Base-by-base conservation (phyloP, 2,888 invertebrate species). In the Cephus sareptanus region DNA sequence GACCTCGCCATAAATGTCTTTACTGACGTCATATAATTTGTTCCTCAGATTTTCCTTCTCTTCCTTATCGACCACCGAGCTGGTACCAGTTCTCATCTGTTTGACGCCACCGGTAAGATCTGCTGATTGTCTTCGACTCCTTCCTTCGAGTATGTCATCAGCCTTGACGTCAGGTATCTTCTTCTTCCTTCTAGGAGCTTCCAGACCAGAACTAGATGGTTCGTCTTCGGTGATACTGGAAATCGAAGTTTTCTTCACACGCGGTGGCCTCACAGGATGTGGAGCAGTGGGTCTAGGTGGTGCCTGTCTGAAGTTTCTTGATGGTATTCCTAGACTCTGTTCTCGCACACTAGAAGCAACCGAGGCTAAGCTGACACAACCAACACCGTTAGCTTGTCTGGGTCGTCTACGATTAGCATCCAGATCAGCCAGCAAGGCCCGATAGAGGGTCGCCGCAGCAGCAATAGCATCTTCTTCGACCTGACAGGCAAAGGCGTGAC, bases 391-490 rank as follows among this genome's bases (percentile, higher is more conserved):
- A 93, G 94, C 89, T 94, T 96, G 89, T 93, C 95, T 34, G 93
- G 94, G 86, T 93, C 94, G 86, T 94, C 94, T 85, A 92, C 94
- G 85, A 83, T 89, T 89, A 11, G 87, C 87, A 88, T 93, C 91
- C 30, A 90, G 79, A 81, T 91, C 91, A 80, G 96, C 95, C 93
- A 97, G 95, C 78, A 98, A 93, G 68, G 97, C 97, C 92, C 97
- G 96, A 92, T 98, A 98, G 84, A 98, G 93, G 82, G 97, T 97
- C 74, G 97, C 97, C 23, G 98, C 98, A 86, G 98, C 96, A 0
- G 97, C 97, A 69, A 98, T 96, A 81, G 98, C 97, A 92, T 98
- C 97, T 92, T 97, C 97, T 56, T 97, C 96, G 87, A 96, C 96
- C 91, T 96, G 95, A 92, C 97, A 98, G 85, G 97, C 96, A 92